Conservation (phyloP, 2,797 vertebrate species). For the Odontamblyopus lacepedii region DNA sequence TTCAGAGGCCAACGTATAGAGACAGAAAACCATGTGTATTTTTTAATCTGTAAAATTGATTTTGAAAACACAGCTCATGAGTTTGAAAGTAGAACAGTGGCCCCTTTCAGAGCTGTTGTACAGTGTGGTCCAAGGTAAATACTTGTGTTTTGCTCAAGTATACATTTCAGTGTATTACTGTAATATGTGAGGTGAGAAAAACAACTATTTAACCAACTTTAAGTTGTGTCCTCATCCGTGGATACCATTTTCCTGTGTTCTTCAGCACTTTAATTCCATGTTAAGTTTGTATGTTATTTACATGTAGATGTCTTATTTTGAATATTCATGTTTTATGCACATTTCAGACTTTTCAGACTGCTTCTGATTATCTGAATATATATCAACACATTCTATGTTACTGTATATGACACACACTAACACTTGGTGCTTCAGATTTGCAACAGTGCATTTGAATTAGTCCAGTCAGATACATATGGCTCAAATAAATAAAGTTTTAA, state of each 20-base stretch:
- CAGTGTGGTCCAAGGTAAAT: neutral
- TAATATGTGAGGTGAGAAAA: neutral
- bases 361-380: too few species aligned
- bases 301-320: too few species aligned
- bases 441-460: too few species aligned
- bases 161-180: neutral
- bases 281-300: too few species aligned
- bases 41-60: conserved; percentile 9
- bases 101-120: neutral
- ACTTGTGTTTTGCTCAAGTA: neutral
- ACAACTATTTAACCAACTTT: neutral
- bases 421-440: too few species aligned
- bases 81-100: conserved; percentile 10
- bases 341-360: too few species aligned
- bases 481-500: too few species aligned
- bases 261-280: too few species aligned
- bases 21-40: conserved; percentile 1
- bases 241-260: neutral
- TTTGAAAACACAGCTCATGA: conserved; percentile 3
- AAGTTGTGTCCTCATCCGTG: neutral
- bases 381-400: too few species aligned
- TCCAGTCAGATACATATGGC: too few species aligned
- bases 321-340: too few species aligned
- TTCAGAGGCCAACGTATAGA: neutral
- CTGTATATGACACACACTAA: too few species aligned